Base-by-base conservation (phyloP, 1,140 invertebrate genomes). In the Zaprionus davidi region DNA sequence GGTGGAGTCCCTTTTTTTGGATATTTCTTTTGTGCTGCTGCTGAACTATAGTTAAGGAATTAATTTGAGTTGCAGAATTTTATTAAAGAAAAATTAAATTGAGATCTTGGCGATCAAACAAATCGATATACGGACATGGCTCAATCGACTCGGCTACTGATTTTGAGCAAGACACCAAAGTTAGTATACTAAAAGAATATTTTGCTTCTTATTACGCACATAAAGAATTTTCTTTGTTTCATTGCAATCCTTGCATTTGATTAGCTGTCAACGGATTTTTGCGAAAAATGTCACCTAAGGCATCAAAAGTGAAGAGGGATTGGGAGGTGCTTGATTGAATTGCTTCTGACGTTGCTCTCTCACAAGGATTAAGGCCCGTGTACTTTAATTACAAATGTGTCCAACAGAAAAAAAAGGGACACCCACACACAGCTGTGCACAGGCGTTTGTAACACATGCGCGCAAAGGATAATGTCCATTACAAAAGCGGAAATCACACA, bases 401-500 rank as follows among this genome's bases (percentile, higher is more conserved):
- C 9, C 11, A 26, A 34, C 7, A 65, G 22, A 57, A 64, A 17
- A 49, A 59, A 49, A 41, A 57, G 17, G 36, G 34, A 56, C 57
- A 15, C 57, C 34, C 46, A 62, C 58, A 17, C 17, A 51, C 69
- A 77, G 57, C 44, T 49, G 64, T 44, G 28, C 17, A 46, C 65
- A 55, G 49, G 6, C 34, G 44, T 55, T 53, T 71, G 68, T 65
- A 62, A 60, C 46, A 76, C 68, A 76, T 28, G 57, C 62, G 34
- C 49, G 51, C 63, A 81, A 84, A 84, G 81, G 81, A 84, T 84
- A 65, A 84, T 81, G 63, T 17, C 20, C 69, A 67, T 71, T 66
- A 81, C 74, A 83, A 85, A 83, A 71, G 82, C 78, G 81, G 81
- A 85, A 85, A 84, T 84, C 78, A 84, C 82, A 81, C 82, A 64